A percentile compares a stretch with the other conserved stretches of the same genome.
Evolutionary conservation across 2,888 invertebrate genomes (phyloP).

Genomic region (Erebia epiphron): DNA sequence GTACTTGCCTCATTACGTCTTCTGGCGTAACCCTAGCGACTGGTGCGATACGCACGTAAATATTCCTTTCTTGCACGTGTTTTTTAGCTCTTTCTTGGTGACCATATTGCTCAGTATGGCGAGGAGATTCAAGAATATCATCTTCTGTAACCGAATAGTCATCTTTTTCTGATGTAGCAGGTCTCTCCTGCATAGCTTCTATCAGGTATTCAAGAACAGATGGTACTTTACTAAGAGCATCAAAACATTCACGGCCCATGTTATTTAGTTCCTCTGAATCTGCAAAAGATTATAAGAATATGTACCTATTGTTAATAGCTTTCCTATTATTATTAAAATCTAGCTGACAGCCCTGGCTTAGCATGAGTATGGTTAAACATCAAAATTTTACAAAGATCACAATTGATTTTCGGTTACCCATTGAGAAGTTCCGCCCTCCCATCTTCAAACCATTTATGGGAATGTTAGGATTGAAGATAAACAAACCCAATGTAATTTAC

Average conservation of each 20-base stretch:
- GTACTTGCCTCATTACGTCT: conserved; percentile 31
- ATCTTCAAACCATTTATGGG: too few relatives aligned
- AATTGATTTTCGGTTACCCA: too few relatives aligned
- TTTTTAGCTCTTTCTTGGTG: conserved; percentile 5
- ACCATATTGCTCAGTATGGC: not conserved
- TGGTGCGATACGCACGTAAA: conserved; percentile 8
- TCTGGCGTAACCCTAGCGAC: conserved; percentile 26
- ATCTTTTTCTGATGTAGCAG: conserved; percentile 58
- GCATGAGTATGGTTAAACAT: too few relatives aligned
- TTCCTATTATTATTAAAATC: too few relatives aligned
- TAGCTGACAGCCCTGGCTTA: too few relatives aligned
- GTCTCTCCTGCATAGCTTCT: conserved; percentile 46
- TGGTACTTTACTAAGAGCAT: not conserved
- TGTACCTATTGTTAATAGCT: not conserved
- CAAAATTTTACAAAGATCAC: too few relatives aligned
- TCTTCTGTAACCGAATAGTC: conserved; percentile 47
- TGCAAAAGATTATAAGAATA: not conserved
- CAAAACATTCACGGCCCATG: conserved; percentile 46
- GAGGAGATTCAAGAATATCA: not conserved
- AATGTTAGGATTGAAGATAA: too few relatives aligned
- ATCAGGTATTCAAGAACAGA: not conserved
- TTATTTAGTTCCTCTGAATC: not conserved
- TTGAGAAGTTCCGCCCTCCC: too few relatives aligned
- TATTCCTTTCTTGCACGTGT: not conserved
- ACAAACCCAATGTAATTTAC: too few relatives aligned